These are phyloP conservation scores for Chionoecetes opilio DNA, from an alignment of 1,140 invertebrate genomes.

Conservation along the genomic window DNA sequence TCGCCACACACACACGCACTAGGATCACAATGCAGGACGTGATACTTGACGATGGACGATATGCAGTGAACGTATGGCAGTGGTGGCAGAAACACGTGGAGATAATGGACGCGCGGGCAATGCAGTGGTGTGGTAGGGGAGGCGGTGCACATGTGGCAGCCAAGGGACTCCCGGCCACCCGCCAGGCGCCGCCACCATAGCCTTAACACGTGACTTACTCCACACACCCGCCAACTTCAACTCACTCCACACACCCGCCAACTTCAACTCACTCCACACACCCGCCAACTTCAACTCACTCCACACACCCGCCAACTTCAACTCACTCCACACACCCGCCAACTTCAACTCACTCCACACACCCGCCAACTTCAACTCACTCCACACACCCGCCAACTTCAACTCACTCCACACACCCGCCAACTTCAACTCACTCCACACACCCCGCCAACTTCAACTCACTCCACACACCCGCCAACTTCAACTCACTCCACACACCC, in stretches of 20 bases:
- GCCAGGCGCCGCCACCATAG: constrained; percentile 58
- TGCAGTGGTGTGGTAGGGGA: background rate
- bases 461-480: too few species aligned
- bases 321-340: too few species aligned
- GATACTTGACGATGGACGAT: background rate
- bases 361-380: too few species aligned
- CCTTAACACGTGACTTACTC: constrained; percentile 58
- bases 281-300: too few species aligned
- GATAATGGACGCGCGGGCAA: background rate
- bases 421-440: too few species aligned
- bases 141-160: constrained; percentile 72
- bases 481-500: too few species aligned
- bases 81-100: constrained; percentile 56
- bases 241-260: too few species aligned
- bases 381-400: too few species aligned
- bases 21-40: background rate
- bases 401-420: too few species aligned
- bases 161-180: background rate
- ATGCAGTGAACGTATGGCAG: background rate
- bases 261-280: too few species aligned
- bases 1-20: background rate
- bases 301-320: too few species aligned
- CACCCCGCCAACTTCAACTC: background rate
- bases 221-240: constrained; percentile 53
- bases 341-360: too few species aligned